A percentile compares a stretch with the other conserved stretches of the same genome.
phyloP scores from a whole-genome alignment of 1,140 invertebrate species.

The Hestina assimilis region DNA sequence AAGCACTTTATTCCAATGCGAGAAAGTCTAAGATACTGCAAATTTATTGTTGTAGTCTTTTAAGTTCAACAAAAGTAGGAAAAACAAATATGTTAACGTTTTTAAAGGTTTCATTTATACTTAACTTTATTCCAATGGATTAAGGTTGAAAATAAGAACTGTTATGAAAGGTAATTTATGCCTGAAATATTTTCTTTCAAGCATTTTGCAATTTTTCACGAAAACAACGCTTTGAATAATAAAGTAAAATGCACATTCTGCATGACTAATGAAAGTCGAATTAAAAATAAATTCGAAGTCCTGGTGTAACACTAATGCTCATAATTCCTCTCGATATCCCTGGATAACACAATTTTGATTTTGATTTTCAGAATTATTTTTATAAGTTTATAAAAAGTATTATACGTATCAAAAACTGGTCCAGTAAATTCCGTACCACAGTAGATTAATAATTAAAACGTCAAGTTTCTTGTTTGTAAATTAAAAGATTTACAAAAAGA shows the following conservation, averaged over 20 bases:
- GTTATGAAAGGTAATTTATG: constrained; percentile 4
- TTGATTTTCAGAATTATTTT: too few species aligned
- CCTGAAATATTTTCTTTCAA: constrained; percentile 36
- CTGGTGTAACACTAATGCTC: too few species aligned
- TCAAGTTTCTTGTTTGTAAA: too few species aligned
- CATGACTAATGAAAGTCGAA: neutral
- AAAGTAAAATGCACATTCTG: constrained; percentile 16
- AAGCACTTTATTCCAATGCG: neutral
- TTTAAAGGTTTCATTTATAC: constrained; percentile 1
- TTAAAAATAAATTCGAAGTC: too few species aligned
- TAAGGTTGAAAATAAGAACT: constrained; percentile 21
- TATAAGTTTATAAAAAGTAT: too few species aligned
- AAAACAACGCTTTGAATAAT: constrained; percentile 42
- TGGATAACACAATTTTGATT: too few species aligned
- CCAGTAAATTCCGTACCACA: too few species aligned
- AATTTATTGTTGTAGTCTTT: neutral
- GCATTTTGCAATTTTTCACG: constrained; percentile 46
- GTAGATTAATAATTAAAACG: too few species aligned
- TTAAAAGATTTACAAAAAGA: too few species aligned
- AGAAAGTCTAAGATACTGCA: neutral
- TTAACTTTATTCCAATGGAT: constrained; percentile 11
- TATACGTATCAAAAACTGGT: too few species aligned
- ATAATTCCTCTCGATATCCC: too few species aligned
- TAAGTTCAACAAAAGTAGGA: constrained; percentile 17
- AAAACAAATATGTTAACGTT: constrained; percentile 9